A percentile compares a stretch with the other conserved stretches of the same genome.
Evolutionary conservation across 1,140 invertebrate species (phyloP).

Genomic region (Himalopsyche phryganea): DNA sequence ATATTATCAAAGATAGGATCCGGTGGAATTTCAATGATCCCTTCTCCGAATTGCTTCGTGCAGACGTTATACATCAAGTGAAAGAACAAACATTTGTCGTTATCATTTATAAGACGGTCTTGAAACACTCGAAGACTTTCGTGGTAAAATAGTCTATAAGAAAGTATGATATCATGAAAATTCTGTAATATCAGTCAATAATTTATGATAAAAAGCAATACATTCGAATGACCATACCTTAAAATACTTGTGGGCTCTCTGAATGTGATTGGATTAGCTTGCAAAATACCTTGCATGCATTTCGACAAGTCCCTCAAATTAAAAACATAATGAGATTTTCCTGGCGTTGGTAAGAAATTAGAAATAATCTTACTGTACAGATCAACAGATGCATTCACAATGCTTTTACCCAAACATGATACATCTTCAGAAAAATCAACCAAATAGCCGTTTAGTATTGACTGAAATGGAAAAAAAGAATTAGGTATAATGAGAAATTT

Average conservation of each 20-base stretch:
- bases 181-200: constrained; percentile 34
- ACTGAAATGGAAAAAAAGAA: constrained; percentile 48
- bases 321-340: constrained; percentile 90
- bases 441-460: constrained; percentile 74
- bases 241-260: constrained; percentile 62
- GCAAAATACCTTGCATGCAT: constrained; percentile 81
- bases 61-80: constrained; percentile 64
- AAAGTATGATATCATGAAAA: too few species aligned
- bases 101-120: constrained; percentile 78
- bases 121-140: constrained; percentile 88
- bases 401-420: constrained; percentile 62
- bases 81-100: constrained; percentile 79
- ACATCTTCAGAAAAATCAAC: constrained; percentile 71
- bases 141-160: constrained; percentile 85
- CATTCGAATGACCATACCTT: constrained; percentile 41
- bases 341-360: constrained; percentile 79
- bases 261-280: constrained; percentile 64
- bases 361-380: constrained; percentile 74
- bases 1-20: constrained; percentile 63
- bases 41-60: constrained; percentile 56
- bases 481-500: constrained; percentile 17
- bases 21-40: constrained; percentile 64
- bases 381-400: constrained; percentile 76
- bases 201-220: constrained; percentile 3
- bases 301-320: constrained; percentile 87